Evolutionary conservation across 2,797 vertebrate genomes (phyloP), one percentile per base, ranked within the genome.

Genomic region (Margarornis squamiger): DNA sequence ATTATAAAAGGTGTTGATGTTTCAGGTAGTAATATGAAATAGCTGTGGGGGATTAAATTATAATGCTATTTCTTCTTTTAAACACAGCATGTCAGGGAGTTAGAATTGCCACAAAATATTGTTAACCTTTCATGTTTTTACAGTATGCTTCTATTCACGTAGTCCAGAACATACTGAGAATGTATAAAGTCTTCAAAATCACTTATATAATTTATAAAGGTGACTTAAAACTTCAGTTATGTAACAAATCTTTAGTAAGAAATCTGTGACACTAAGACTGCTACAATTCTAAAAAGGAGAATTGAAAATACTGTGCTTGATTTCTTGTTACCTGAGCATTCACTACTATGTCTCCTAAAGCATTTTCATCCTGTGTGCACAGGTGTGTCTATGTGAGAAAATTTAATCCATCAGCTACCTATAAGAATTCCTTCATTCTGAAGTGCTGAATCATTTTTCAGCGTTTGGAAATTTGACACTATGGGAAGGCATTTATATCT

Each of bases 1-100:
- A 87, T 86, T 91, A 88, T 82, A 72, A 67, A 88, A 86, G 38
- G 23, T 88, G 72, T 93, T 92, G 88, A 88, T 29, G 3, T 92
- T 95, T 67, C 43, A 74, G 74, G 91, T 68, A 84, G 19, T 86
- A 78, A 86, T 62, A 54, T 54, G 52, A 81, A 94, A 52, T 74
- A 90, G 36, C 65, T 81, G 38, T 86, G 27, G 7, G 21, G 45
- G 45, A 73, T 90, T 86, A 80, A 94, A 81, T 95, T 85, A 45
- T 51, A 92, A 76, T 2, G 27, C 46, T 84, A 34, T 88, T 95
- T 80, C 79, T 22, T 77, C 22, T 76, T 73, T 76, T 74, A 83
- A 92, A 83, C 12, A 38, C 22, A 68, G 7, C 57, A 22, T 73
- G 10, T 78, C 30, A 78, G 46, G 51, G 20, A 71, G 43, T 79